Conservation (phyloP, 2,113 vertebrate genomes). For the Lates calcarifer region DNA sequence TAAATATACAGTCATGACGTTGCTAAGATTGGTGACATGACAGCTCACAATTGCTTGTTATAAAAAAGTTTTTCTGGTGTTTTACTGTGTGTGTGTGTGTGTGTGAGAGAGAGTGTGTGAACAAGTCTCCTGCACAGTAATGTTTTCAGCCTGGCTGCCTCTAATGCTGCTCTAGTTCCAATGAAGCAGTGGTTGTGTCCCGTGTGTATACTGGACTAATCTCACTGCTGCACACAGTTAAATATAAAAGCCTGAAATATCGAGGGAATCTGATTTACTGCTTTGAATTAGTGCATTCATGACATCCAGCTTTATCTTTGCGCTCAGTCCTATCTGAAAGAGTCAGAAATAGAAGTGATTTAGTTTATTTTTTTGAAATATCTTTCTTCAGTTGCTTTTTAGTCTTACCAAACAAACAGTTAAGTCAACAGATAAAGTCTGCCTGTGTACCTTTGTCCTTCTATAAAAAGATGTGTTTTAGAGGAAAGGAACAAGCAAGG, state of each 20-base stretch:
- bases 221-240: constrained; percentile 5
- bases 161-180: constrained; percentile 8
- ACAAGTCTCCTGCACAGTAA: background rate
- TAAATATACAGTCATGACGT: no score
- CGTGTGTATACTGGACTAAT: background rate
- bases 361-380: background rate
- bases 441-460: background rate
- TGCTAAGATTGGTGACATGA: no score
- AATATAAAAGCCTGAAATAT: constrained; percentile 37
- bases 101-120: background rate
- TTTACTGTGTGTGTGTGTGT: constrained; percentile 3
- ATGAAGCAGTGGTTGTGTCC: constrained; percentile 11
- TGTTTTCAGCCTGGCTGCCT: constrained; percentile 13
- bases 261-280: constrained; percentile 8
- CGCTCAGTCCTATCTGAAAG: background rate
- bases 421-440: background rate
- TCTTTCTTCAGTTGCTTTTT: background rate
- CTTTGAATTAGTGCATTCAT: constrained; percentile 8
- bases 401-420: background rate
- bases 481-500: no score
- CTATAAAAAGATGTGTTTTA: background rate
- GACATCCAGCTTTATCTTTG: constrained; percentile 10
- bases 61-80: no score
- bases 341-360: background rate
- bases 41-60: no score